These are phyloP conservation scores for Fopius arisanus DNA, from an alignment of 1,140 invertebrate genomes.

Conservation along the genomic window DNA sequence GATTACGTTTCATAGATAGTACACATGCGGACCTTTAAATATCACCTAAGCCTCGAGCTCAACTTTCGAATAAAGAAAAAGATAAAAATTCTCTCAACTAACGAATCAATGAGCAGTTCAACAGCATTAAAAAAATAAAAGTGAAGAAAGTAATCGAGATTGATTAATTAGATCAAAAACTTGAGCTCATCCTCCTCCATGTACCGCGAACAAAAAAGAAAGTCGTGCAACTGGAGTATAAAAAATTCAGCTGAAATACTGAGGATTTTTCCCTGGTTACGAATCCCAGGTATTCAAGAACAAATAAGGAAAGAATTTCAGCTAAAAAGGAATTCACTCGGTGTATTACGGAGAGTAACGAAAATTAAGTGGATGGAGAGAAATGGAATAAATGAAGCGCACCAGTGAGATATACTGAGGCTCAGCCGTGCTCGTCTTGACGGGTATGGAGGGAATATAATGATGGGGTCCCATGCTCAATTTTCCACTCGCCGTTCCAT, in stretches of 20 bases:
- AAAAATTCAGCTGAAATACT: neutral
- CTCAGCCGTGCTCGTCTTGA: constrained; percentile 67
- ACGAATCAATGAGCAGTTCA: too few species aligned
- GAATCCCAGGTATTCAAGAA: constrained; percentile 1
- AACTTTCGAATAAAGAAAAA: too few species aligned
- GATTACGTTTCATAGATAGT: too few species aligned
- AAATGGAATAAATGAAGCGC: constrained; percentile 19
- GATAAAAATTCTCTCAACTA: too few species aligned
- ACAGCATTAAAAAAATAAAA: neutral
- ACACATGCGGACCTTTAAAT: too few species aligned
- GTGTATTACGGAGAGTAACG: neutral
- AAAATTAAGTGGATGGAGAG: neutral
- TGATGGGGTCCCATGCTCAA: constrained; percentile 70
- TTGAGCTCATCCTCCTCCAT: neutral
- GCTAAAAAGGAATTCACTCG: neutral
- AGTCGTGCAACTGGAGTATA: neutral
- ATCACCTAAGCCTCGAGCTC: too few species aligned
- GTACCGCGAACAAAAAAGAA: neutral
- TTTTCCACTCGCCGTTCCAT: constrained; percentile 68
- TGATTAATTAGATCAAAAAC: neutral
- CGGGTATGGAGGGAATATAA: constrained; percentile 69
- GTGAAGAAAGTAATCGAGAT: neutral
- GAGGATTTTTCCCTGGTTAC: neutral
- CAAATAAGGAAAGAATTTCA: neutral
- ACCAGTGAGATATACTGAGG: constrained; percentile 65